Percentiles rank a stretch among this genome's conserved stretches.
Evolutionary conservation across 1,140 invertebrate species (phyloP).

Genomic region (Onthophagus taurus): DNA sequence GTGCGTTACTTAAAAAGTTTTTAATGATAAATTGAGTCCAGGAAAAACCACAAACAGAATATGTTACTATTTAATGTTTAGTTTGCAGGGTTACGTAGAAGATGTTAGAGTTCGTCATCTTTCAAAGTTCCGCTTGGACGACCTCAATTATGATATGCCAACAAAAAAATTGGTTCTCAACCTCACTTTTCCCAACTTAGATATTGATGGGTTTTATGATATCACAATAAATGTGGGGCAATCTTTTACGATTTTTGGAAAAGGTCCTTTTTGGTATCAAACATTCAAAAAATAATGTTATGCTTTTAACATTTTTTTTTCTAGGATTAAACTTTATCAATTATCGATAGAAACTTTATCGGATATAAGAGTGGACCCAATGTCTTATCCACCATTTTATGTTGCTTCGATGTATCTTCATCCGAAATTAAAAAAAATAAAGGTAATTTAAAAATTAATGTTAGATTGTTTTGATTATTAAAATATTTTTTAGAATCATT

Average conservation of each 20-base stretch:
- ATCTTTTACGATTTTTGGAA: constrained; percentile 20
- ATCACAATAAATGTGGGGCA: constrained; percentile 19
- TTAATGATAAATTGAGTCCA: neutral
- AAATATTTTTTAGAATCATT: constrained; percentile 30
- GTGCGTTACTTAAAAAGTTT: too few species aligned
- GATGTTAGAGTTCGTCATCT: constrained; percentile 31
- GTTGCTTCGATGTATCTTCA: constrained; percentile 17
- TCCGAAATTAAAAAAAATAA: constrained; percentile 16
- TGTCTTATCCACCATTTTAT: constrained; percentile 15
- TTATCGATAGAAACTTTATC: constrained; percentile 7
- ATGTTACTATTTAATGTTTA: constrained; percentile 1
- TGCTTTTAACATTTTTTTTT: constrained; percentile 2
- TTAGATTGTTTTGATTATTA: neutral
- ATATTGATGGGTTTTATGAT: constrained; percentile 21
- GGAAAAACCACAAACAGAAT: neutral
- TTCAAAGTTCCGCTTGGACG: constrained; percentile 32
- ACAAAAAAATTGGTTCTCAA: constrained; percentile 15
- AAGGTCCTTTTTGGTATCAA: constrained; percentile 25
- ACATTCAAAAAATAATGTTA: too few species aligned
- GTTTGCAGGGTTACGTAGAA: constrained; percentile 30
- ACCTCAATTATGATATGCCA: constrained; percentile 17
- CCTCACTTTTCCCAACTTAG: constrained; percentile 20
- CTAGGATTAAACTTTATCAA: constrained; percentile 1
- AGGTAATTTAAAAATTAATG: constrained; percentile 12
- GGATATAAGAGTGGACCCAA: neutral